These are phyloP conservation scores for Schizaphis graminum DNA, from an alignment of 2,888 invertebrate genomes.

Conservation along the genomic window DNA sequence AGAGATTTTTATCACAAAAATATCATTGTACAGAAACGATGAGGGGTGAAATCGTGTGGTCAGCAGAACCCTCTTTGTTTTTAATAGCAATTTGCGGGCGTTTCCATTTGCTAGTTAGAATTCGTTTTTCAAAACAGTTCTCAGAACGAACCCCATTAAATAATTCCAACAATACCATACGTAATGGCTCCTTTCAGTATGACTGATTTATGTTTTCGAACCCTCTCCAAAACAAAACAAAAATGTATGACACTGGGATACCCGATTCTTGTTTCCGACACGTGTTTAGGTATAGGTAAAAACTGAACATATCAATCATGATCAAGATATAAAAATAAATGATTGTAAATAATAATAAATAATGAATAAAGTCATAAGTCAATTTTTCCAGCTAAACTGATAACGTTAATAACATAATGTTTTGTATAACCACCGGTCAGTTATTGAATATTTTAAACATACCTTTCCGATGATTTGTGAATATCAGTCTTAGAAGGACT, in stretches of 20 bases:
- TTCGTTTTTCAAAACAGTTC: constrained; percentile 45
- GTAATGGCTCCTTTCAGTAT: constrained; percentile 44
- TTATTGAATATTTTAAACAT: neutral
- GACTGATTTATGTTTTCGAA: constrained; percentile 58
- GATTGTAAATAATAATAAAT: neutral
- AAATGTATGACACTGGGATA: neutral
- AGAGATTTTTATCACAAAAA: neutral
- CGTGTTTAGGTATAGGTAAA: constrained; percentile 43
- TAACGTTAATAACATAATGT: neutral
- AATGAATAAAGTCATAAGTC: neutral
- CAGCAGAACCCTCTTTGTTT: constrained; percentile 26
- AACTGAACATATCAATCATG: neutral
- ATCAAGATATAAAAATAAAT: constrained; percentile 25
- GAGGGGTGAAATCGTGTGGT: constrained; percentile 36
- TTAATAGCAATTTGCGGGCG: constrained; percentile 25
- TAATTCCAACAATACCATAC: constrained; percentile 37
- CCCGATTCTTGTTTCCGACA: constrained; percentile 30
- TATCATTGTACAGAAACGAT: neutral
- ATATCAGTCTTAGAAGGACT: constrained; percentile 84
- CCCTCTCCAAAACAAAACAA: constrained; percentile 39
- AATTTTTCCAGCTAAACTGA: neutral
- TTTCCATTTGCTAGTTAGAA: constrained; percentile 43
- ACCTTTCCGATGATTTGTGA: constrained; percentile 74
- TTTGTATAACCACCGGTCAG: neutral
- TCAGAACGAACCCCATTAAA: constrained; percentile 47